phyloP scores from a whole-genome alignment of 2,888 invertebrate species.

The Iphiclides podalirius region DNA sequence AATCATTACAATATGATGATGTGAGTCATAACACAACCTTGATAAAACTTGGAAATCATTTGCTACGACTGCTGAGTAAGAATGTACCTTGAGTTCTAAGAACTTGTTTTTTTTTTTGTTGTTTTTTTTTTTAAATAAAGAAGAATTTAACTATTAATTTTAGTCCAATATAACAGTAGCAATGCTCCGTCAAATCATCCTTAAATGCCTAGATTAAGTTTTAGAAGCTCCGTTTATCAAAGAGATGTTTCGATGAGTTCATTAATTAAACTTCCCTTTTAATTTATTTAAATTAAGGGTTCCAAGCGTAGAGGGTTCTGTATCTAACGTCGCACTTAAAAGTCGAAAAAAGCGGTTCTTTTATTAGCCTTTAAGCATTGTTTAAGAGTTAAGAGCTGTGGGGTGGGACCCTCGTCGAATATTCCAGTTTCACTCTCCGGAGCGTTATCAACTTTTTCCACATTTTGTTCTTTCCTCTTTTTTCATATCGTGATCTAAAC shows the following conservation, averaged over 20 bases:
- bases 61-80: too few relatives aligned
- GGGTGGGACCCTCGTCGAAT: conserved; percentile 57
- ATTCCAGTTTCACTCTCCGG: conserved; percentile 65
- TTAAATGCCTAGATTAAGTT: conserved; percentile 1
- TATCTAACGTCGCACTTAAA: conserved; percentile 42
- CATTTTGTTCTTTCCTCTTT: conserved; percentile 52
- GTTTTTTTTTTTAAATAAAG: too few relatives aligned
- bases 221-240: conserved; percentile 12
- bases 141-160: too few relatives aligned
- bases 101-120: too few relatives aligned
- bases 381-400: conserved; percentile 64
- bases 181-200: neutral
- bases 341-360: conserved; percentile 64
- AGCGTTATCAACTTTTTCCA: conserved; percentile 67
- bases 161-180: conserved; percentile 5
- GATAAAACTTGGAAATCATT: too few relatives aligned
- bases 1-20: too few relatives aligned
- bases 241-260: conserved; percentile 26
- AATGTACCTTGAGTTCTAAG: too few relatives aligned
- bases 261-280: conserved; percentile 39
- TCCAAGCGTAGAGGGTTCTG: conserved; percentile 32
- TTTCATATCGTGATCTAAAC: conserved; percentile 42
- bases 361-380: conserved; percentile 73
- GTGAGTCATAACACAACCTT: too few relatives aligned
- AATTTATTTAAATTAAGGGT: conserved; percentile 51